phyloP scores from a whole-genome alignment of 2,888 invertebrate species.

The Drosophila sordidula region DNA sequence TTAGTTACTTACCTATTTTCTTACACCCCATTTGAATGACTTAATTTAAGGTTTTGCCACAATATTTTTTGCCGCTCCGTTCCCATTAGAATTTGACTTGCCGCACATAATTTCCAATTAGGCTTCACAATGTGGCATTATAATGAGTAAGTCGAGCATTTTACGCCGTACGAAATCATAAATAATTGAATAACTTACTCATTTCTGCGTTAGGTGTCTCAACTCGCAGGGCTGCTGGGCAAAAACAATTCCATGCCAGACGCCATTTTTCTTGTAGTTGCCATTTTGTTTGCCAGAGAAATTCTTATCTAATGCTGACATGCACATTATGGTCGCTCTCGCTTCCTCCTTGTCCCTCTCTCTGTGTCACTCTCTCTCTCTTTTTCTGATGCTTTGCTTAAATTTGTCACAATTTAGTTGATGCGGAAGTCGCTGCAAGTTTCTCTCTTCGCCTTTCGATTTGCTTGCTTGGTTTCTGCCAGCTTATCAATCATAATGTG shows the following conservation, averaged over 20 bases:
- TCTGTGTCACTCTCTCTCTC: neutral
- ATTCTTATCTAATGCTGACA: slow-evolving; percentile 68
- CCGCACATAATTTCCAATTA: slow-evolving; percentile 68
- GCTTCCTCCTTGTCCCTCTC: slow-evolving; percentile 1
- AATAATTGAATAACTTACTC: slow-evolving; percentile 75
- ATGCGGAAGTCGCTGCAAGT: slow-evolving; percentile 39
- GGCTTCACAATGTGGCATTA: slow-evolving; percentile 46
- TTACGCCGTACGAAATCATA: slow-evolving; percentile 53
- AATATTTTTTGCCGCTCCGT: slow-evolving; percentile 4
- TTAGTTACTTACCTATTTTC: neutral
- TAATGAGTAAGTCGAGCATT: slow-evolving; percentile 43
- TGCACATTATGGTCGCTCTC: slow-evolving; percentile 59
- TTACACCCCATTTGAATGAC: slow-evolving; percentile 21
- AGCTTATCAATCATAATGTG: slow-evolving; percentile 75
- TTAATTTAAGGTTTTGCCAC: slow-evolving; percentile 40
- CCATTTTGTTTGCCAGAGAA: slow-evolving; percentile 27
- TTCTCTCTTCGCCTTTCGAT: slow-evolving; percentile 12
- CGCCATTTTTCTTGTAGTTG: slow-evolving; percentile 27
- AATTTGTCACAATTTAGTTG: slow-evolving; percentile 72
- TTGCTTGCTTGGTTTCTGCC: slow-evolving; percentile 14
- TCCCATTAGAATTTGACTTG: slow-evolving; percentile 31
- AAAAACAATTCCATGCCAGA: slow-evolving; percentile 16
- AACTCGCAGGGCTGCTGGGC: slow-evolving; percentile 6
- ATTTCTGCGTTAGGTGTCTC: slow-evolving; percentile 42
- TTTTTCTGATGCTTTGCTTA: slow-evolving; percentile 15